Evolutionary conservation across 2,888 invertebrate species (phyloP).

Genomic region (Cheilosia scutellata): DNA sequence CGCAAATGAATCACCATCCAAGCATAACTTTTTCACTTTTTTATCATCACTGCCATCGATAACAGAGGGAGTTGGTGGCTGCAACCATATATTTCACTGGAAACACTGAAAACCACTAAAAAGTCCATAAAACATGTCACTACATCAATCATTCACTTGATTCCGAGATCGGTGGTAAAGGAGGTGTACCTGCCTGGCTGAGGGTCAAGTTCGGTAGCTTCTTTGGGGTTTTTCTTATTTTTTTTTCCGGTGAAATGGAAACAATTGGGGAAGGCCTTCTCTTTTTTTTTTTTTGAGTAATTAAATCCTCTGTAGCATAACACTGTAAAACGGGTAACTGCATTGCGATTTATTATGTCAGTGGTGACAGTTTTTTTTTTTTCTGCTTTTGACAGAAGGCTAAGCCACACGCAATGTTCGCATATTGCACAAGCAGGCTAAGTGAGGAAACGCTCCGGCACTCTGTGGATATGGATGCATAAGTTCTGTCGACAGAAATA

Average conservation of each 20-base stretch:
- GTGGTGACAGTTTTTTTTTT: not conserved
- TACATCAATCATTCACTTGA: conserved; percentile 41
- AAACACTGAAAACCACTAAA: conserved; percentile 50
- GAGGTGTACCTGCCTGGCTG: conserved; percentile 14
- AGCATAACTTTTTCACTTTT: conserved; percentile 53
- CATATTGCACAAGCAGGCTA: conserved; percentile 67
- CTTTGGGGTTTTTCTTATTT: not conserved
- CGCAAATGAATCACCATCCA: conserved; percentile 57
- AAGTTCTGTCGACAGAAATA: conserved; percentile 22
- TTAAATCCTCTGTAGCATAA: conserved; percentile 20
- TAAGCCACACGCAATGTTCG: conserved; percentile 18
- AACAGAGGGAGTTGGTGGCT: not conserved
- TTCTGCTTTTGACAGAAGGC: conserved; percentile 25
- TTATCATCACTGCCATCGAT: conserved; percentile 33
- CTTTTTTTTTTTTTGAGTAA: not conserved
- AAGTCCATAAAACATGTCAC: conserved; percentile 17
- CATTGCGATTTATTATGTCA: conserved; percentile 3
- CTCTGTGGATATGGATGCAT: conserved; percentile 64
- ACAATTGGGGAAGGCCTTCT: not conserved
- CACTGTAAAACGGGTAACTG: not conserved
- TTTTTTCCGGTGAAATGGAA: not conserved
- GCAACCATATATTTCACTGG: conserved; percentile 16
- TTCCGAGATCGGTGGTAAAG: not conserved
- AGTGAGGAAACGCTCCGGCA: conserved; percentile 55
- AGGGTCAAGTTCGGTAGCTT: conserved; percentile 32